Percentiles rank a stretch among this genome's conserved stretches.
Conservation (phyloP, 35 echinoderm and acorn worm species). For the Lytechinus pictus region DNA sequence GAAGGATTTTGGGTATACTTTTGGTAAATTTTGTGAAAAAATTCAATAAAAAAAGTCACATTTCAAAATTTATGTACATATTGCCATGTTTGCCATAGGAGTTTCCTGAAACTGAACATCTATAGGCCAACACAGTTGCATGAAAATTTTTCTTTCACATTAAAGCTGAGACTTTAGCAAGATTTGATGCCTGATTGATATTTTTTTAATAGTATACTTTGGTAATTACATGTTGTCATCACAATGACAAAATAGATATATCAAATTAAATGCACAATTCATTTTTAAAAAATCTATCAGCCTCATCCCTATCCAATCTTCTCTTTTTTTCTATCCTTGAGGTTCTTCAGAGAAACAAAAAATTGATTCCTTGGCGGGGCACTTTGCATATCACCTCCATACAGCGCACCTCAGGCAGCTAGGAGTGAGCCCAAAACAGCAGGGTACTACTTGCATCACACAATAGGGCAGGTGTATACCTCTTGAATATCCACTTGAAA, state of each 20-base stretch:
- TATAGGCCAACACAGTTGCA: too few relatives aligned
- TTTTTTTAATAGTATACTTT: background rate
- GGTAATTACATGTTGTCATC: background rate
- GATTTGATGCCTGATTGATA: background rate
- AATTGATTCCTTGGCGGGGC: background rate
- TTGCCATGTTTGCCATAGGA: too few relatives aligned
- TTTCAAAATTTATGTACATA: too few relatives aligned
- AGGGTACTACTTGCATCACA: background rate
- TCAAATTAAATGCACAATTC: background rate
- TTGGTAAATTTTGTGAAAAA: too few relatives aligned
- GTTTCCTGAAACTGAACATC: too few relatives aligned
- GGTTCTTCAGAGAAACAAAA: background rate
- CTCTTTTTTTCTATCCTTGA: background rate
- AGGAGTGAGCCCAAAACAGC: background rate
- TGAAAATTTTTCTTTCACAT: too few relatives aligned
- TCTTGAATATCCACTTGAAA: constrained; percentile 25
- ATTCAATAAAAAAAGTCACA: too few relatives aligned
- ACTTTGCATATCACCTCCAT: background rate
- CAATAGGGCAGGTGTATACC: constrained; percentile 24
- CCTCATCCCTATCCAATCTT: background rate
- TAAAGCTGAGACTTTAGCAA: too few relatives aligned
- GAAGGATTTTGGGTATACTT: too few relatives aligned
- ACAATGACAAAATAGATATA: background rate
- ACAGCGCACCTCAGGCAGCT: too few relatives aligned
- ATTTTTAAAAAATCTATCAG: background rate